These are phyloP conservation scores for Lasioglossum calceatum DNA, from an alignment of 2,888 invertebrate genomes.

Conservation along the genomic window DNA sequence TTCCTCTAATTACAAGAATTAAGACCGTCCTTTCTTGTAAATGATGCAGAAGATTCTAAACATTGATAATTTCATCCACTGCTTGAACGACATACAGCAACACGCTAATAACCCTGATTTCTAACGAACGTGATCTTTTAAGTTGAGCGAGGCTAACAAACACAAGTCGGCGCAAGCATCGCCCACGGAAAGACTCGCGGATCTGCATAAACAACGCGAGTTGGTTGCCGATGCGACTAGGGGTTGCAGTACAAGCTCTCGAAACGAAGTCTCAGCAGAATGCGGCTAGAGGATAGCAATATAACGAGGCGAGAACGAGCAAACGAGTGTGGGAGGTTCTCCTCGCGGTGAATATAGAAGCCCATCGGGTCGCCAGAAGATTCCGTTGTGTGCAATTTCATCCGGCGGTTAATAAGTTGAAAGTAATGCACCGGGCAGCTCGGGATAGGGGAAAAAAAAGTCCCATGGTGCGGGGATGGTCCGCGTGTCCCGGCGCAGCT, in stretches of 20 bases:
- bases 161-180: neutral
- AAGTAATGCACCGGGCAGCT: conserved; percentile 29
- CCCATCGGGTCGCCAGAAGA: conserved; percentile 20
- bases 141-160: too few relatives aligned
- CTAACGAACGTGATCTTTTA: too few relatives aligned
- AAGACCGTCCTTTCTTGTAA: too few relatives aligned
- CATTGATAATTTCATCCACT: too few relatives aligned
- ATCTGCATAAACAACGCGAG: neutral
- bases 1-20: neutral
- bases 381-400: conserved; percentile 35
- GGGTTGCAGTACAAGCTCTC: neutral
- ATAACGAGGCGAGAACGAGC: neutral
- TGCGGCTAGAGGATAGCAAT: neutral
- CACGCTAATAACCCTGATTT: too few relatives aligned
- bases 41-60: too few relatives aligned
- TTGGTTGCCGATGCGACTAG: neutral
- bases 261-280: neutral
- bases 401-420: conserved; percentile 32
- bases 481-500: conserved; percentile 29
- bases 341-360: conserved; percentile 10
- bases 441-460: neutral
- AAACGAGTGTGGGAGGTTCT: neutral
- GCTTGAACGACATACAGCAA: too few relatives aligned
- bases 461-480: neutral
- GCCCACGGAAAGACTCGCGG: neutral